These are phyloP conservation scores for Eutrigla gurnardus DNA, from an alignment of 2,797 vertebrate species.

Conservation along the genomic window DNA sequence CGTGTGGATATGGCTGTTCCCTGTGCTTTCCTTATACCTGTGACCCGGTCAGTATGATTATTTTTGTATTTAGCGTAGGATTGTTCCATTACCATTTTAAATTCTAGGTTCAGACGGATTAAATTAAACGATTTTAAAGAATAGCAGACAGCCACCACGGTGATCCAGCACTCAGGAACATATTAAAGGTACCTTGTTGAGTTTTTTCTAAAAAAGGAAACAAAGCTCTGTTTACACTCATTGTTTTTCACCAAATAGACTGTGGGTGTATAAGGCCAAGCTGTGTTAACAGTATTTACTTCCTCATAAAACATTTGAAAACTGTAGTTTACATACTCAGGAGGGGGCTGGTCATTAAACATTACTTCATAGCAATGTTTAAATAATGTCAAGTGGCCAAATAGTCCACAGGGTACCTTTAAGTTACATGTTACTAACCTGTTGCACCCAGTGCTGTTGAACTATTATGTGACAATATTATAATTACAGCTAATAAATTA, in stretches of 20 bases:
- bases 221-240: constrained; percentile 12
- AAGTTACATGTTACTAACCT: constrained; percentile 2
- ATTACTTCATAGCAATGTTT: neutral
- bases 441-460: neutral
- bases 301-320: neutral
- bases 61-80: constrained; percentile 82
- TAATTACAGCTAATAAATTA: neutral
- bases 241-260: constrained; percentile 8
- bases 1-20: constrained; percentile 66
- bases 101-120: constrained; percentile 69
- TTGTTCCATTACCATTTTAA: constrained; percentile 58
- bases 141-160: neutral
- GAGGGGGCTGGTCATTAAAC: no score
- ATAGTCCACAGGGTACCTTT: constrained; percentile 32
- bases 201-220: neutral
- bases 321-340: no score
- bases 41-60: constrained; percentile 75
- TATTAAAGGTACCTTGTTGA: constrained; percentile 12
- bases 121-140: constrained; percentile 7
- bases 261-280: constrained; percentile 1
- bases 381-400: neutral
- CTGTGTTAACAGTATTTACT: neutral
- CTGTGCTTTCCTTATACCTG: constrained; percentile 80
- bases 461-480: constrained; percentile 5
- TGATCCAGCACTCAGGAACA: neutral